Percentiles rank a stretch among this genome's conserved stretches.
phyloP scores from a whole-genome alignment of 2,888 invertebrate genomes.

The Oxyscelio sp. region DNA sequence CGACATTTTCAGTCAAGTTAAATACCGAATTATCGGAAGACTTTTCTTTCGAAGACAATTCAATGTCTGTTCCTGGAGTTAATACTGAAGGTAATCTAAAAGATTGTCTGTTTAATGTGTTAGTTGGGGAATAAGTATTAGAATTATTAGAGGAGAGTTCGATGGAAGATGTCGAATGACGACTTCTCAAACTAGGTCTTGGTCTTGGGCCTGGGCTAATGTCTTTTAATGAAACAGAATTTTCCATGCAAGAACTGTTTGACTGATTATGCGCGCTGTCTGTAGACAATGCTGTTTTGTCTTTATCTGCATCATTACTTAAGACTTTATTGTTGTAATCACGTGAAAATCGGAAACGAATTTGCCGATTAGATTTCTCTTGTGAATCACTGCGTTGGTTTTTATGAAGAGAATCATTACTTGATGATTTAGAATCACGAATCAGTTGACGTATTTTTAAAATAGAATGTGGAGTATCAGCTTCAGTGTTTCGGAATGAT shows the following conservation, averaged over 20 bases:
- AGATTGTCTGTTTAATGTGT: no score
- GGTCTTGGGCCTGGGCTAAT: constrained; percentile 78
- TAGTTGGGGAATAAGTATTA: no score
- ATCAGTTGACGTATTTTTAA: constrained; percentile 86
- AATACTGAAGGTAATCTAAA: no score
- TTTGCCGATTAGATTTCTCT: constrained; percentile 82
- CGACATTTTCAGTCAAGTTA: no score
- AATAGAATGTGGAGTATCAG: constrained; percentile 85
- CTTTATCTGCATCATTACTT: constrained; percentile 8
- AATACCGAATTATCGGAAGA: no score
- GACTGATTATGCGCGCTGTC: background rate
- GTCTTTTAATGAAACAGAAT: background rate
- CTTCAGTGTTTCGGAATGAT: constrained; percentile 33
- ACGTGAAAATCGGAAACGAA: constrained; percentile 84
- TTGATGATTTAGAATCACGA: constrained; percentile 80
- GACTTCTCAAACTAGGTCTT: constrained; percentile 82
- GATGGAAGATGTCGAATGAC: constrained; percentile 55
- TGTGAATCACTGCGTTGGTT: constrained; percentile 28
- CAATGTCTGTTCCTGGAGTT: no score
- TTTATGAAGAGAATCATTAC: background rate
- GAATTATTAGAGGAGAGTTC: no score
- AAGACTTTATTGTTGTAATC: constrained; percentile 46
- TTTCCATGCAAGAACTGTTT: background rate
- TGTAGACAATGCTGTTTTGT: background rate
- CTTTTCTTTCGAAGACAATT: no score